Evolutionary conservation across 2,797 vertebrate species (phyloP), one percentile per base, ranked within the genome.

Genomic region (Rhinogobio ventralis): DNA sequence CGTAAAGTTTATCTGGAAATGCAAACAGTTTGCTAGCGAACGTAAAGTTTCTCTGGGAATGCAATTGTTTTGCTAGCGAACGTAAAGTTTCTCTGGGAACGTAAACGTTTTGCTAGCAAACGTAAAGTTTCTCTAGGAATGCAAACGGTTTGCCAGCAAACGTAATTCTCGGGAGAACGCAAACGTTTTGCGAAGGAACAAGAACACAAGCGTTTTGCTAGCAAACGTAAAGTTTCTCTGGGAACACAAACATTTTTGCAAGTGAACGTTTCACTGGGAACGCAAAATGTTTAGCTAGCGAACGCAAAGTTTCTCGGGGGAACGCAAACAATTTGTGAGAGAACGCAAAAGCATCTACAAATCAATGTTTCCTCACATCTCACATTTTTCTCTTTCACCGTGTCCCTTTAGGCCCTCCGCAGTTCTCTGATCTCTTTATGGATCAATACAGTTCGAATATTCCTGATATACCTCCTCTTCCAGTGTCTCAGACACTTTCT

Each of bases 81-180:
- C 3, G 1, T 1, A 46, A 46, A 46, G 13, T 46, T 14, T 46
- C 45, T 46, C 13, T 0, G 4, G 14, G 14, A 13, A 46, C 1
- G 13, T 5, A 36, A 36, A 5, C 33, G 2, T 36, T 36, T 36
- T 5, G 33, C 33, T 3, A 33, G 30, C 30, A 33, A 36, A 23
- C 0, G 3, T 3, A 55, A 55, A 55, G 51, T 9, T 23, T 55
- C 7, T 55, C 1, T 1, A 0, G 0, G 0, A 55, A 23, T 2
- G 0, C 53, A 9, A 53, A 53, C 0, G 2, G 1, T 45, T 45
- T 11, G 45, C 0, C 0, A 45, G 11, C 45, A 1, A 45, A 13
- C 13, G 14, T 1, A 46, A 46, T 46, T 46, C 46, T 46, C 0
- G 1, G 4, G 0, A 0, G 13, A 46, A 14, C 1, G 13, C 13